Evolutionary conservation across 2,797 vertebrate species (phyloP), one percentile per base, ranked within the genome.

Genomic region (Siniperca obscura): DNA sequence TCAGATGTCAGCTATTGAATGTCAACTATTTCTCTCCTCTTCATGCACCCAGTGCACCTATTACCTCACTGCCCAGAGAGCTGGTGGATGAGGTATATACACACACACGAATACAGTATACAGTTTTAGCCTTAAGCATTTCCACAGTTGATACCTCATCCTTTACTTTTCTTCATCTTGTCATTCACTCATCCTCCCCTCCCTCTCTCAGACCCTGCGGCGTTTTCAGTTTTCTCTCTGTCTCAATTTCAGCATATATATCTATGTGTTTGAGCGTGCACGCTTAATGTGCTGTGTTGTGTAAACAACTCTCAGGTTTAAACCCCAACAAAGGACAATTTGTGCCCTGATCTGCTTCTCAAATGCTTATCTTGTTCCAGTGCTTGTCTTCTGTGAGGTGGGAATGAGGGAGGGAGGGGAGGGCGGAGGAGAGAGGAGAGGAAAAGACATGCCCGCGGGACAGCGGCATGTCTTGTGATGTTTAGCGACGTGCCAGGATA

Each of bases 221-320:
- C 72, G 19, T 88, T 86, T 77, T 69, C 38, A 64, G 25, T 64
- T 83, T 76, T 66, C 19, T 36, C 17, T 79, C 55, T 19, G 46
- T 80, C 76, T 91, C 69, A 60, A 9, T 86, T 84, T 85, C 71
- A 53, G 30, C 21, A 0, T 80, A 36, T 38, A 21, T 62, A 62
- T 74, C 14, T 53, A 16, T 90, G 59, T 83, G 82, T 89, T 79
- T 55, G 50, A 77, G 46, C 52, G 16, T 70, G 77, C 80, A 79
- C 25, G 38, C 72, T 66, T 77, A 76, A 85, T 84, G 52, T 30
- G 67, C 65, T n/a, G 21, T 89, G 84, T 92, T 91, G 87, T 91
- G 88, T 93, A 91, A 93, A 90, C 81, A 91, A 71, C 84, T 89
- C 86, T 89, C 82, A 76, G 85, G 67, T 90, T 90, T 89, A 87